Base-by-base conservation (phyloP, 2,113 vertebrate genomes). In the Alosa alosa region DNA sequence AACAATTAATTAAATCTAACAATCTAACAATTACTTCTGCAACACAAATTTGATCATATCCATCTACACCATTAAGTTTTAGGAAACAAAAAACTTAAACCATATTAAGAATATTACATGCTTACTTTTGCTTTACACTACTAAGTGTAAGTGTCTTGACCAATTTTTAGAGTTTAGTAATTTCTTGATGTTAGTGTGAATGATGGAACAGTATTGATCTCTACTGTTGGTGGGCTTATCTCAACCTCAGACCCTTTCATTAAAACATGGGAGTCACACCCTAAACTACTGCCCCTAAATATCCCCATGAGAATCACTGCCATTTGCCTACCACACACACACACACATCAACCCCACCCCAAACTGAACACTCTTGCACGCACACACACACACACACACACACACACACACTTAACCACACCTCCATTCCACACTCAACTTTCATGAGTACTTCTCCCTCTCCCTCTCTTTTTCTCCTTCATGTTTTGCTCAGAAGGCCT, bases 401-500 rank as follows among this genome's bases (percentile, higher is more conserved):
- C 64, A 64, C 7, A 68, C 64, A 68, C 64, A 68, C n/a, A 68
- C 64, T 68, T 68, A 68, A 68, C 64, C 64, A 68, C 64, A 68
- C 64, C 64, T 68, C 64, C n/a, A 68, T 68, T 68, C n/a, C 64
- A 68, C 64, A 68, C 64, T 68, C n/a, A 68, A 68, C 64, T 68
- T 68, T 68, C 64, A 68, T 68, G 64, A 68, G 64, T 68, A 25
- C 64, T 68, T 78, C 72, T 78, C 31, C 13, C 72, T 78, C 36
- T 78, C 72, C 22, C n/a, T 36, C 11, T 78, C 17, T 78, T 39
- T 78, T 36, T 13, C 36, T 41, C 31, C 15, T 11, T 18, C 36
- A 18, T 87, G 84, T 94, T 92, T 92, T 93, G 90, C 90, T 93
- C 92, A 92, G 87, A 87, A 87, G 91, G 91, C 90, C 90, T 93